Percentiles rank a stretch among this genome's conserved stretches.
phyloP scores from a whole-genome alignment of 2,113 vertebrate genomes.

The Cyanistes caeruleus region DNA sequence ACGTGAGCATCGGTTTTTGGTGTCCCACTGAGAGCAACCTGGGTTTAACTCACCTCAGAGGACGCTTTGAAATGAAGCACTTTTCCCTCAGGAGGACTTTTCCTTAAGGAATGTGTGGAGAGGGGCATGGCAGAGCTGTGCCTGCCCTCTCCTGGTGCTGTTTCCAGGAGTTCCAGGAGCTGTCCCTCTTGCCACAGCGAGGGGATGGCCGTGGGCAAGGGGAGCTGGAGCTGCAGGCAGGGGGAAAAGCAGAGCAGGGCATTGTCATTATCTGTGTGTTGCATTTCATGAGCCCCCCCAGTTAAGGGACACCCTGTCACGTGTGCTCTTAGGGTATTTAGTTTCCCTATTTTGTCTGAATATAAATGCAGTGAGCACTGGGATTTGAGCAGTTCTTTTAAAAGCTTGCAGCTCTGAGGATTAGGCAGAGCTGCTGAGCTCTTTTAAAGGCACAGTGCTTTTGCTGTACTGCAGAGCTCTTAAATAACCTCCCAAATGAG shows the following conservation, averaged over 20 bases:
- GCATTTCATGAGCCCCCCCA: not conserved
- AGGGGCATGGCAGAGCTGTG: not conserved
- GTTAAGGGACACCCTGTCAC: not conserved
- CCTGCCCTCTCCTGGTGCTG: not conserved
- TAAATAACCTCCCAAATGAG: not conserved
- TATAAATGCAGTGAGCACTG: not conserved
- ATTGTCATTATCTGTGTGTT: accelerated
- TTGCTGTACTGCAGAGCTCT: not conserved
- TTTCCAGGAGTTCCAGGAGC: not conserved
- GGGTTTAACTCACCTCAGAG: not conserved
- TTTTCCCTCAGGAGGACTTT: not conserved
- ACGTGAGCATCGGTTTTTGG: not conserved
- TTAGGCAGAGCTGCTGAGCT: not conserved
- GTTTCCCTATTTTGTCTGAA: not conserved
- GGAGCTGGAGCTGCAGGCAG: not conserved
- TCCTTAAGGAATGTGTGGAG: not conserved
- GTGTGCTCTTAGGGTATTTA: not conserved
- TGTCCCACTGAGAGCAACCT: not conserved
- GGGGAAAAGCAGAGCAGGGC: not conserved
- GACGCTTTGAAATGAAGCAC: not conserved
- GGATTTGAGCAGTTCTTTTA: not conserved
- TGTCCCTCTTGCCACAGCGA: not conserved
- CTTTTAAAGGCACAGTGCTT: not conserved
- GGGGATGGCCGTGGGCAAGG: not conserved
- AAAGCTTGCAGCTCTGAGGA: not conserved